Conservation (phyloP, 2,113 vertebrate genomes). For the Sterrhoptilus dennistouni region DNA sequence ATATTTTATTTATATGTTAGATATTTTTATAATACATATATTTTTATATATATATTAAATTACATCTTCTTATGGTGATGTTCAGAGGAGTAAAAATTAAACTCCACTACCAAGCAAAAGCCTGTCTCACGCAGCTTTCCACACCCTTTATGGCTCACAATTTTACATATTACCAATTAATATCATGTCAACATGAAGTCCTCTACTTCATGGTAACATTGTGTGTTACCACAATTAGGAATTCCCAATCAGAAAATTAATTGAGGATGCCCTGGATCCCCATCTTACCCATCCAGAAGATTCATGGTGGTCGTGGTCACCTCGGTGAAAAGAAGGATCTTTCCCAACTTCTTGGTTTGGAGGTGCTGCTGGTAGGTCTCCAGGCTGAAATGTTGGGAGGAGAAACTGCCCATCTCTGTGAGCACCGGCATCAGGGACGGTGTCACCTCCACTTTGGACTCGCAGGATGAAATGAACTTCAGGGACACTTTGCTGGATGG, state of each 20-base stretch:
- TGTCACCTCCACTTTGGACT: slow-evolving; percentile 44
- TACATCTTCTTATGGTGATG: neutral
- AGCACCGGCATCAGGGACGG: slow-evolving; percentile 75
- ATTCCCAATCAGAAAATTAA: neutral
- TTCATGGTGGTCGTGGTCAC: slow-evolving; percentile 86
- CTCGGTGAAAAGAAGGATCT: slow-evolving; percentile 83
- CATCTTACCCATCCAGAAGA: slow-evolving; percentile 89
- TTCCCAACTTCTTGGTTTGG: slow-evolving; percentile 80
- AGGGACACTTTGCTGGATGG: slow-evolving; percentile 77
- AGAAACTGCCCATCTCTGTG: slow-evolving; percentile 62
- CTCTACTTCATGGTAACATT: neutral
- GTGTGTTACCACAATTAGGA: rapidly evolving
- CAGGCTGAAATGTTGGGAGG: slow-evolving; percentile 78
- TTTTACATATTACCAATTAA: neutral
- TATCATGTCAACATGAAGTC: neutral
- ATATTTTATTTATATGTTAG: too few species aligned
- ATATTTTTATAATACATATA: too few species aligned
- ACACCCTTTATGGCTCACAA: neutral
- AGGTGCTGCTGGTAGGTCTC: slow-evolving; percentile 82
- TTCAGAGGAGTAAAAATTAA: neutral
- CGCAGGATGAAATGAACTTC: slow-evolving; percentile 64
- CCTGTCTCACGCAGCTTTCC: neutral
- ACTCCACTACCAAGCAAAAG: neutral
- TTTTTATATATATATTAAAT: neutral
- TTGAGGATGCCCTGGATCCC: rapidly evolving